phyloP scores from a whole-genome alignment of 1,140 invertebrate species.

The Akabosia matsudoensis region DNA sequence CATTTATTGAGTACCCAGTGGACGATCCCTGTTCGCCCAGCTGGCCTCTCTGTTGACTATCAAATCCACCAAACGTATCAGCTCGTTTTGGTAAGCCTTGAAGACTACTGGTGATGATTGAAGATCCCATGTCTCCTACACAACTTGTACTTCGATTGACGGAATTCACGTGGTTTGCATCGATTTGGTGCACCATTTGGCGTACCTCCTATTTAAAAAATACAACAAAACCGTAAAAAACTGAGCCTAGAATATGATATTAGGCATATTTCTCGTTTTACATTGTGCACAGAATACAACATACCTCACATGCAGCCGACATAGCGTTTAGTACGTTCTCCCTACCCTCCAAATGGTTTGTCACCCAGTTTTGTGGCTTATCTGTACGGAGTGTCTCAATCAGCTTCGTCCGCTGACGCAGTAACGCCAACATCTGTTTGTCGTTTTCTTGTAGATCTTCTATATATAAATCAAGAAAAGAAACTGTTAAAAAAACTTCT shows the following conservation, averaged over 20 bases:
- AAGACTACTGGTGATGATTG: slow-evolving; percentile 56
- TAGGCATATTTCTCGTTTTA: not conserved
- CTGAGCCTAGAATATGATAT: not conserved
- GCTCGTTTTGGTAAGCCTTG: slow-evolving; percentile 82
- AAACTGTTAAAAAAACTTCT: not conserved
- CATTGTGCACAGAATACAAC: no score
- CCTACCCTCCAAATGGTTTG: slow-evolving; percentile 39
- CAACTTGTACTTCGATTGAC: slow-evolving; percentile 85
- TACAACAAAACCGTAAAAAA: not conserved
- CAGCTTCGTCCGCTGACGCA: slow-evolving; percentile 33
- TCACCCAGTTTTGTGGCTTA: slow-evolving; percentile 40
- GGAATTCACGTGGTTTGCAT: slow-evolving; percentile 20
- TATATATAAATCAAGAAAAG: slow-evolving; percentile 29
- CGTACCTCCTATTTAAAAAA: slow-evolving; percentile 40
- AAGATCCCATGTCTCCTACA: slow-evolving; percentile 82
- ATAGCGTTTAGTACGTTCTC: slow-evolving; percentile 38
- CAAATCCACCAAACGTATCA: slow-evolving; percentile 92
- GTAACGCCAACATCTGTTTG: slow-evolving; percentile 35
- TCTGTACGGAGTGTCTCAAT: slow-evolving; percentile 39
- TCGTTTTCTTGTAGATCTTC: slow-evolving; percentile 45
- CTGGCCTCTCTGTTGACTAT: slow-evolving; percentile 54
- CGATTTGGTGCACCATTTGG: slow-evolving; percentile 30
- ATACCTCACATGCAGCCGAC: slow-evolving; percentile 24
- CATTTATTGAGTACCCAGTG: not conserved
- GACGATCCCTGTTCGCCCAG: slow-evolving; percentile 3